Evolutionary conservation across 1,140 invertebrate genomes (phyloP).

Genomic region (Zaprionus capensis): DNA sequence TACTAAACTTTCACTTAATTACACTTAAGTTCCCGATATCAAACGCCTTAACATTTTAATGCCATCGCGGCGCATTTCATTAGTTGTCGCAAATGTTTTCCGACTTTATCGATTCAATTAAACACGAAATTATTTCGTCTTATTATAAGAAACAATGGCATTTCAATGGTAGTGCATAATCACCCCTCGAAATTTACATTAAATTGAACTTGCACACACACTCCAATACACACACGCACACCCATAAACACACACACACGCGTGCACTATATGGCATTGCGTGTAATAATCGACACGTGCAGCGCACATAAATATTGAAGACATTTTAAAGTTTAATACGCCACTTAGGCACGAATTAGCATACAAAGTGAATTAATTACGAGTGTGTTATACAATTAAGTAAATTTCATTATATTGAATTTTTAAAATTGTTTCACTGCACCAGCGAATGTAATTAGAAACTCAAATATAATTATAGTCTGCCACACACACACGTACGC

Average conservation of each 20-base stretch:
- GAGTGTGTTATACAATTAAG: conserved; percentile 81
- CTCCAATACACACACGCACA: conserved; percentile 24
- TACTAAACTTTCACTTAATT: conserved; percentile 43
- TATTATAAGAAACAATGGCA: conserved; percentile 50
- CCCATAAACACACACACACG: neutral
- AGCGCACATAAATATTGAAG: conserved; percentile 76
- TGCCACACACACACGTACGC: conserved; percentile 30
- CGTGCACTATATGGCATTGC: conserved; percentile 13
- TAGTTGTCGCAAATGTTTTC: conserved; percentile 45
- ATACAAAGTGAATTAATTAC: conserved; percentile 83
- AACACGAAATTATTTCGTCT: conserved; percentile 36
- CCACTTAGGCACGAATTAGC: conserved; percentile 81
- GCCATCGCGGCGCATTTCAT: conserved; percentile 28
- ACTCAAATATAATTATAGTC: conserved; percentile 76
- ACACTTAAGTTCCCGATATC: conserved; percentile 20
- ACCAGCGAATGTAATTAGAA: conserved; percentile 72
- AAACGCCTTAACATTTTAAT: conserved; percentile 11
- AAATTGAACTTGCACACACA: conserved; percentile 63
- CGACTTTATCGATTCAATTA: conserved; percentile 52
- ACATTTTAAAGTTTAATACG: conserved; percentile 82
- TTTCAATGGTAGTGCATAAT: conserved; percentile 42
- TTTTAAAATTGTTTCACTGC: conserved; percentile 74
- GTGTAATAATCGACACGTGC: conserved; percentile 79
- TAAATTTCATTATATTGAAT: conserved; percentile 83
- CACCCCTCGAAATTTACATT: conserved; percentile 59